phyloP scores from a whole-genome alignment of 2,888 invertebrate genomes.

The Brachyptera risi region DNA sequence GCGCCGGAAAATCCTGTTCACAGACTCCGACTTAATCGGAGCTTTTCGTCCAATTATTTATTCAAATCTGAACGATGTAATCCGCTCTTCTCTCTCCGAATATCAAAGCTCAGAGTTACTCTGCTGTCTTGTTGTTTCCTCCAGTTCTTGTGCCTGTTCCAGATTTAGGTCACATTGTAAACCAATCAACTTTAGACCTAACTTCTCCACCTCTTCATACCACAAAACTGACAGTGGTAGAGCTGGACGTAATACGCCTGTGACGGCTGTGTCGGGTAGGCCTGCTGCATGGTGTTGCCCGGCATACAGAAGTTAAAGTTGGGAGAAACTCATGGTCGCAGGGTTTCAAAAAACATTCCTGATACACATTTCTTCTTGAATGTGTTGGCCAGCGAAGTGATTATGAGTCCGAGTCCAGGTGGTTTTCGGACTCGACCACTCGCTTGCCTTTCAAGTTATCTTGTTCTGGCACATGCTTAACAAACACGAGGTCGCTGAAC shows the following conservation, averaged over 20 bases:
- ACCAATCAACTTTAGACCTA: no score
- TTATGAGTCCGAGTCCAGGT: no score
- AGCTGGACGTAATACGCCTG: no score
- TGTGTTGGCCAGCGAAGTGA: no score
- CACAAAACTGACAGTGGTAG: background rate
- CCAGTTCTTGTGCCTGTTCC: background rate
- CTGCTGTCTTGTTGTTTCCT: background rate
- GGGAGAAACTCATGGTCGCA: no score
- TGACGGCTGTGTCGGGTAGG: no score
- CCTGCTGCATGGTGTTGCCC: no score
- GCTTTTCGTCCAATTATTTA: background rate
- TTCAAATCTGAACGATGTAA: background rate
- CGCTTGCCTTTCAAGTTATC: background rate
- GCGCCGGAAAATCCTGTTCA: background rate
- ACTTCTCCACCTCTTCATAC: background rate
- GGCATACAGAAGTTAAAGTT: no score
- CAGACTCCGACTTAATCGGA: background rate
- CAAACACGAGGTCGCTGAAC: background rate
- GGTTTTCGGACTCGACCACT: no score
- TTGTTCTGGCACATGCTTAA: background rate
- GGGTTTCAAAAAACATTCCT: no score
- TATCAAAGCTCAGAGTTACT: background rate
- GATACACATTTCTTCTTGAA: no score
- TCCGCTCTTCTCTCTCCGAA: background rate
- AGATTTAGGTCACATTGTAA: no score